Conservation (phyloP, 2,797 vertebrate genomes). For the Eidolon dupreanum region DNA sequence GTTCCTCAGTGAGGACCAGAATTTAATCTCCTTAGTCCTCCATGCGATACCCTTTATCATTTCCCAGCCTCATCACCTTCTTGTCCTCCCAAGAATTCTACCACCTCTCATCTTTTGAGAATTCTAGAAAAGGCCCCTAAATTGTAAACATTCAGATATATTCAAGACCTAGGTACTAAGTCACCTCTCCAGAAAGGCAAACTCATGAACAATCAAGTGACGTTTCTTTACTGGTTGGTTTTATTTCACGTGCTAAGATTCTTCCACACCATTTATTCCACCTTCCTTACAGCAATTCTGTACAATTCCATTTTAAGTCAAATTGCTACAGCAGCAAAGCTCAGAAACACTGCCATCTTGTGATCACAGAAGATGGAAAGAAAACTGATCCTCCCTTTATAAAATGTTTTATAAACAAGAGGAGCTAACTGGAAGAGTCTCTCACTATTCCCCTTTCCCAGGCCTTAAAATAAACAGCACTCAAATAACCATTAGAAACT, state of each 20-base stretch:
- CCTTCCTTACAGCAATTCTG: background rate
- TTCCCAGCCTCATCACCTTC: background rate
- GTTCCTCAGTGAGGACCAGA: background rate
- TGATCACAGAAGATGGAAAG: background rate
- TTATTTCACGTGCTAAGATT: background rate
- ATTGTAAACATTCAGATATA: background rate
- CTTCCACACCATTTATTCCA: background rate
- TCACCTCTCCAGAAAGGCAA: background rate
- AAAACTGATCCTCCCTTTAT: background rate
- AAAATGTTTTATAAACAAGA: background rate
- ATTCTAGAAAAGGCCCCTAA: background rate
- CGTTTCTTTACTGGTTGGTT: background rate
- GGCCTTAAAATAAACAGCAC: background rate
- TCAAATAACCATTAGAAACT: background rate
- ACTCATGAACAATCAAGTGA: background rate
- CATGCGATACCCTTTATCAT: background rate
- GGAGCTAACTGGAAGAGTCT: background rate
- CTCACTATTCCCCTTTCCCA: background rate
- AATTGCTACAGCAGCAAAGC: background rate
- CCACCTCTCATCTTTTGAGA: background rate
- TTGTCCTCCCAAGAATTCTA: background rate
- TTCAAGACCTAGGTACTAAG: background rate
- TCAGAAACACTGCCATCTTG: constrained; percentile 70
- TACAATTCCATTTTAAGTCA: background rate
- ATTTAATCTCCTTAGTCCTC: background rate